phyloP scores from a whole-genome alignment of 2,797 vertebrate species.

The Gadopsis bispinosus region DNA sequence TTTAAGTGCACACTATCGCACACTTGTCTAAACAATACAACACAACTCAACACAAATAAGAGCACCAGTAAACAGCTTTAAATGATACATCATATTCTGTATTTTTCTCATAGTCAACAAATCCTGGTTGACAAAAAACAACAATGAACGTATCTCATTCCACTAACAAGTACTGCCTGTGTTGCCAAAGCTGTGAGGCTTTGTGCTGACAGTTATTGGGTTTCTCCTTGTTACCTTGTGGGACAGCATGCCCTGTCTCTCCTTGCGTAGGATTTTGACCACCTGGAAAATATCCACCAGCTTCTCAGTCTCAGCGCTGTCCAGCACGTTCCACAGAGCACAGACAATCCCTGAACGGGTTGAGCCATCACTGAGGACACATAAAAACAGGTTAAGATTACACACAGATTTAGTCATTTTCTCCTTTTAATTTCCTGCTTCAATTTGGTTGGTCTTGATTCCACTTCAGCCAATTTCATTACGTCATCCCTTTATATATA shows the following conservation, averaged over 20 bases:
- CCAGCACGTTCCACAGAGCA: constrained; percentile 92
- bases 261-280: constrained; percentile 90
- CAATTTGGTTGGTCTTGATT: not conserved
- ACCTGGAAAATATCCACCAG: constrained; percentile 94
- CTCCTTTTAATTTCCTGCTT: no score
- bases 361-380: constrained; percentile 88
- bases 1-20: not conserved
- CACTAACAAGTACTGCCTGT: not conserved
- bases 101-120: no score
- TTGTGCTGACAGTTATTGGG: not conserved
- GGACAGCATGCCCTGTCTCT: constrained; percentile 86
- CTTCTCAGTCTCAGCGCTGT: constrained; percentile 91
- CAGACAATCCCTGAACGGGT: constrained; percentile 90
- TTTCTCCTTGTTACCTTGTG: constrained; percentile 85
- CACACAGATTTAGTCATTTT: not conserved
- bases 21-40: not conserved
- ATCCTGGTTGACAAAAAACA: no score
- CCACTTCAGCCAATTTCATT: not conserved
- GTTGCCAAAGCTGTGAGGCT: not conserved
- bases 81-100: no score
- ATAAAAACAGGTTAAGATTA: not conserved
- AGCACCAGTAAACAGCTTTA: not conserved
- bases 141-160: no score
- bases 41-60: not conserved
- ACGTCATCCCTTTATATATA: not conserved